A percentile compares a stretch with the other conserved stretches of the same genome.
Evolutionary conservation across 2,888 invertebrate genomes (phyloP).

Genomic region (Caenorhabditis plicata): DNA sequence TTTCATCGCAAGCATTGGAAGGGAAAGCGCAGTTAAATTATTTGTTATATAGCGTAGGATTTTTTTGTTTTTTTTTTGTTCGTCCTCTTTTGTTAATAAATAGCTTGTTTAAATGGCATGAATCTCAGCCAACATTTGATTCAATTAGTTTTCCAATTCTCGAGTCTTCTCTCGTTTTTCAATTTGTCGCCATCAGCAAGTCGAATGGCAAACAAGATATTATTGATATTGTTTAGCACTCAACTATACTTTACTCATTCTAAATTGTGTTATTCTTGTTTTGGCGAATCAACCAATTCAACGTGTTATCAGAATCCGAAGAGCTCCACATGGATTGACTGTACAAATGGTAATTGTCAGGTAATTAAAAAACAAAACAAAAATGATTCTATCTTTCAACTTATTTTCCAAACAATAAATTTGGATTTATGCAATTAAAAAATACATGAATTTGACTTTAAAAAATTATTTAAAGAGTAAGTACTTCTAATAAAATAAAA

Average conservation of each 20-base stretch:
- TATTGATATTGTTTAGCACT: too few species aligned
- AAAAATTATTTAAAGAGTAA: constrained; percentile 1
- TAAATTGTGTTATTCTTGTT: constrained; percentile 34
- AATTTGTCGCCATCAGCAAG: neutral
- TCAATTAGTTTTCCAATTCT: constrained; percentile 2
- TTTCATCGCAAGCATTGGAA: constrained; percentile 53
- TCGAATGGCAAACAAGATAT: too few species aligned
- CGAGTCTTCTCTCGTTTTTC: neutral
- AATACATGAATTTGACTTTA: constrained; percentile 2
- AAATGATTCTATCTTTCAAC: neutral
- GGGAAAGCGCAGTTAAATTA: constrained; percentile 45
- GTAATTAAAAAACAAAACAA: constrained; percentile 1
- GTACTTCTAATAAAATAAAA: neutral
- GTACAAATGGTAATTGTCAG: constrained; percentile 30
- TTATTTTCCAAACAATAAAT: constrained; percentile 5
- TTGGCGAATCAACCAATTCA: constrained; percentile 15
- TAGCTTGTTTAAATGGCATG: neutral
- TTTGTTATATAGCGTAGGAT: constrained; percentile 4
- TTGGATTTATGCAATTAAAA: neutral
- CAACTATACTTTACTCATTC: too few species aligned
- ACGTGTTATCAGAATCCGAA: constrained; percentile 24
- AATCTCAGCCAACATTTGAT: constrained; percentile 17
- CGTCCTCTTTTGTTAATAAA: neutral
- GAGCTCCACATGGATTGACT: constrained; percentile 29
- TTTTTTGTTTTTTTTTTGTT: constrained; percentile 2